phyloP scores from a whole-genome alignment of 2,797 vertebrate genomes.

The Halcyon chelicuti region DNA sequence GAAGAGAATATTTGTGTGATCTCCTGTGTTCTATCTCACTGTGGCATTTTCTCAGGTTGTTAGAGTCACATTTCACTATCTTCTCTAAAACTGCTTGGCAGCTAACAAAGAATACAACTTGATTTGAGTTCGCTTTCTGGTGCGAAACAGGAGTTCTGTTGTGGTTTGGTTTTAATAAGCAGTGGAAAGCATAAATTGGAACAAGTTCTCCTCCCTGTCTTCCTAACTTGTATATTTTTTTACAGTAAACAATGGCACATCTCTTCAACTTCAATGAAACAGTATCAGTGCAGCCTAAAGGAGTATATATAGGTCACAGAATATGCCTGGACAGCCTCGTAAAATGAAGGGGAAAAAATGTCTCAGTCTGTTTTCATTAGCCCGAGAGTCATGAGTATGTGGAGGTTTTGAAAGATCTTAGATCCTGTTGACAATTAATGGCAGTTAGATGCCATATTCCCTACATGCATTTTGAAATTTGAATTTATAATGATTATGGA shows the following conservation, averaged over 20 bases:
- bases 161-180: neutral
- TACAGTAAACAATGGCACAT: neutral
- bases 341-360: neutral
- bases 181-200: neutral
- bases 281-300: neutral
- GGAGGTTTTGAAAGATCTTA: neutral
- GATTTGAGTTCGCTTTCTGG: neutral
- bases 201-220: neutral
- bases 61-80: neutral
- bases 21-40: neutral
- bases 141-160: neutral
- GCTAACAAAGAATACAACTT: neutral
- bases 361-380: neutral
- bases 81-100: constrained; percentile 1
- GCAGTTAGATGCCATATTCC: neutral
- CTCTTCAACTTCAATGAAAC: neutral
- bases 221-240: neutral
- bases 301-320: neutral
- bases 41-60: neutral
- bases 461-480: neutral
- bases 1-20: neutral
- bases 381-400: fast-evolving
- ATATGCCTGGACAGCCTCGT: neutral
- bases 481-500: neutral
- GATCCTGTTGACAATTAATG: neutral